Conservation (phyloP, 2,113 vertebrate genomes). For the Mirza zaza region DNA sequence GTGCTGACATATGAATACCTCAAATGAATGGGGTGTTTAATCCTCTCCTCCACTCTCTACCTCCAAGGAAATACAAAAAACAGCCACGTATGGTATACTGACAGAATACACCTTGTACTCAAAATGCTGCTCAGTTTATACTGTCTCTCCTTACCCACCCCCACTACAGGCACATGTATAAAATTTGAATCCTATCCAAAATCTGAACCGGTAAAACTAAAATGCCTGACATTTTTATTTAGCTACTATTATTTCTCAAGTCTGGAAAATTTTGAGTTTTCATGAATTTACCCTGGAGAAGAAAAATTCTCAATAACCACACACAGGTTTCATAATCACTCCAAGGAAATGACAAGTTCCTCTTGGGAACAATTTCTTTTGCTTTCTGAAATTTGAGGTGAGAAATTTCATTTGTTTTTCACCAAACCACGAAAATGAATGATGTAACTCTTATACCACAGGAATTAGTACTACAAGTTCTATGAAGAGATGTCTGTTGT, state of each 20-base stretch:
- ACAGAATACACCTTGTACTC: not conserved
- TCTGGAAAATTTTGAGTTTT: constrained; percentile 69
- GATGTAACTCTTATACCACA: constrained; percentile 36
- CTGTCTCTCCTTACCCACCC: not conserved
- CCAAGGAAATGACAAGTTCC: constrained; percentile 73
- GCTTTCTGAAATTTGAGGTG: constrained; percentile 73
- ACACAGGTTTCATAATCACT: constrained; percentile 74
- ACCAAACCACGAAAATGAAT: constrained; percentile 62
- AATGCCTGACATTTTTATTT: constrained; percentile 20
- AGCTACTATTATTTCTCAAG: constrained; percentile 59
- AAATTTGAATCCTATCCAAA: constrained; percentile 26
- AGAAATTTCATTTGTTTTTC: constrained; percentile 71
- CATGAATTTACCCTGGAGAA: constrained; percentile 62
- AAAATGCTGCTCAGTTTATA: not conserved
- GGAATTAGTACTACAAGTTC: not conserved
- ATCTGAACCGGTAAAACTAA: not conserved
- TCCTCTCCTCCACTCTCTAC: not conserved
- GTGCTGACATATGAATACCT: not conserved
- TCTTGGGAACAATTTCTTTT: constrained; percentile 67
- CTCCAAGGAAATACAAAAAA: not conserved
- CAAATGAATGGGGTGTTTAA: not conserved
- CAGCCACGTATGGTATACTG: not conserved
- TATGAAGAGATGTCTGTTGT: not conserved
- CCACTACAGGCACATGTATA: not conserved
- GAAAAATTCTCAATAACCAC: constrained; percentile 66